Evolutionary conservation across 2,888 invertebrate species (phyloP).

Genomic region (Acanthosepion lycidas): DNA sequence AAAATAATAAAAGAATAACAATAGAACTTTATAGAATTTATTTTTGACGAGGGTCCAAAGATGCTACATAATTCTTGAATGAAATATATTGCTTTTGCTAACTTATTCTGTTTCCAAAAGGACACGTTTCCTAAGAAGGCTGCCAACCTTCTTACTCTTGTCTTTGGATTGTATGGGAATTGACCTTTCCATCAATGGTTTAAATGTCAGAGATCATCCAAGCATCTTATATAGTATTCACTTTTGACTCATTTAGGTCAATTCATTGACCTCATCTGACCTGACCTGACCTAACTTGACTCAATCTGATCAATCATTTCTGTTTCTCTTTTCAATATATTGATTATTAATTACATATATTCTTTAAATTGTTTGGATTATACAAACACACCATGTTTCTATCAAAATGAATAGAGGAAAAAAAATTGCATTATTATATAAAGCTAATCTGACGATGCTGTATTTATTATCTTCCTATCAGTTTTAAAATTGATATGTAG

Average conservation of each 20-base stretch:
- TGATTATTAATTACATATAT: neutral
- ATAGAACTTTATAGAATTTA: no score
- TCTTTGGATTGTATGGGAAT: neutral
- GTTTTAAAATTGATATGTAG: no score
- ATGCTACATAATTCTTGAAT: neutral
- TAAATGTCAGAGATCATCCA: neutral
- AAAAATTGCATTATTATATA: neutral
- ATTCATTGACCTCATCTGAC: constrained; percentile 1
- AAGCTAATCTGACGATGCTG: neutral
- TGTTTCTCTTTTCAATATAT: neutral
- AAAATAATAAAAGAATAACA: no score
- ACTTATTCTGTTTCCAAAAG: neutral
- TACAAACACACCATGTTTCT: neutral
- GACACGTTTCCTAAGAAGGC: neutral
- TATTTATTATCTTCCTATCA: no score
- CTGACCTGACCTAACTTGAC: neutral
- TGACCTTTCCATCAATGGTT: neutral
- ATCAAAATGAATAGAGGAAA: neutral
- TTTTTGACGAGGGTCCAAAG: no score
- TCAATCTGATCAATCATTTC: neutral
- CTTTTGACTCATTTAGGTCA: constrained; percentile 15
- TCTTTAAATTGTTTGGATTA: neutral
- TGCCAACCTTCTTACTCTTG: neutral
- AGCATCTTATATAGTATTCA: neutral
- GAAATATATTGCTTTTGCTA: neutral